Percentiles rank a stretch among this genome's conserved stretches.
phyloP scores from a whole-genome alignment of 2,797 vertebrate genomes.

The Hydrolagus colliei region DNA sequence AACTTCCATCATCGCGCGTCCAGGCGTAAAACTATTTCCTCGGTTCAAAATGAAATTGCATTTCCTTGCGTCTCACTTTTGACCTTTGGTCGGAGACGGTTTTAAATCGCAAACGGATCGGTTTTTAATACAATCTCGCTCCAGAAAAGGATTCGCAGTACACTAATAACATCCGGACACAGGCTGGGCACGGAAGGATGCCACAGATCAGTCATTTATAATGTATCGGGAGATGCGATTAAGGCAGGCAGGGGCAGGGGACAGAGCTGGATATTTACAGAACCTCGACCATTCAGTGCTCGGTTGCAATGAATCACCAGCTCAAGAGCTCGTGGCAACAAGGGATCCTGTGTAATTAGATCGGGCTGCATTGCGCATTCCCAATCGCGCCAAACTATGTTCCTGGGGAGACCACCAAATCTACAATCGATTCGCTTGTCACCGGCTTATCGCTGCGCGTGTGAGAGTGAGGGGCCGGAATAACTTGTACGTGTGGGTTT shows the following conservation, averaged over 20 bases:
- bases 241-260: not conserved
- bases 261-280: not conserved
- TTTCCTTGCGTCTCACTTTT: constrained; percentile 6
- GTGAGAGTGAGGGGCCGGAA: not conserved
- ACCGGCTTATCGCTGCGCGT: constrained; percentile 4
- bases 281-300: not conserved
- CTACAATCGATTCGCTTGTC: constrained; percentile 21
- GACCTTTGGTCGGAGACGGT: constrained; percentile 9
- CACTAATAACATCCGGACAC: not conserved
- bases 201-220: constrained; percentile 1
- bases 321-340: not conserved
- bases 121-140: constrained; percentile 20
- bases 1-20: not conserved
- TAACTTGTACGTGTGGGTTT: not conserved
- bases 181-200: not conserved
- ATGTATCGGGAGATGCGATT: constrained; percentile 17
- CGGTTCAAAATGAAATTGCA: not conserved
- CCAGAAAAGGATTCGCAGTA: constrained; percentile 7
- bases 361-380: not conserved
- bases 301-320: constrained; percentile 7
- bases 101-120: not conserved
- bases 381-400: constrained; percentile 11
- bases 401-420: constrained; percentile 10
- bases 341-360: constrained; percentile 15
- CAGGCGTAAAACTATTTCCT: not conserved